Evolutionary conservation across 2,797 vertebrate genomes (phyloP).

Genomic region (Dipus sagitta): DNA sequence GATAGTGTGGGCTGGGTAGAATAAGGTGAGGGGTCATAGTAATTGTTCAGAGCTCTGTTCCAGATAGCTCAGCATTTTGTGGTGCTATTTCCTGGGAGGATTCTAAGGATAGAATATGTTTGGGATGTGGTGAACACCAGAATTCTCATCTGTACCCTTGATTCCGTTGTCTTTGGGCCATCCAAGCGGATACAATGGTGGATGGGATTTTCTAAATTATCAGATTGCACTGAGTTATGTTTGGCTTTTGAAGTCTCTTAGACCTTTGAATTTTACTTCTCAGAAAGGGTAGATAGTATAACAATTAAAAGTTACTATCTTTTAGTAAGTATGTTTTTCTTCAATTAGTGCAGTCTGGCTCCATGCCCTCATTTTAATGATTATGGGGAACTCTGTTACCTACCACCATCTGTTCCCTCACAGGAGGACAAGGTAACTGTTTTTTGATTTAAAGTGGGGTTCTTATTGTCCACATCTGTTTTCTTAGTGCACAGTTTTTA

Average conservation of each 20-base stretch:
- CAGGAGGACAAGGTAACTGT: constrained; percentile 55
- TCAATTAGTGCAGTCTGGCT: constrained; percentile 69
- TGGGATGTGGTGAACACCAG: not conserved
- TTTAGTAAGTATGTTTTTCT: constrained; percentile 71
- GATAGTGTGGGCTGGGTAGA: not conserved
- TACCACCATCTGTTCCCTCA: constrained; percentile 69
- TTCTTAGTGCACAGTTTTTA: constrained; percentile 66
- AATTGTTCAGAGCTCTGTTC: not conserved
- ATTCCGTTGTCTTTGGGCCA: not conserved
- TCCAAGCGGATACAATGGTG: not conserved
- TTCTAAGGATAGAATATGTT: not conserved
- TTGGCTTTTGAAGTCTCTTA: not conserved
- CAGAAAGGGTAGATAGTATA: constrained; percentile 43
- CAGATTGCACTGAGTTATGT: not conserved
- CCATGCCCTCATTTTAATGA: constrained; percentile 64
- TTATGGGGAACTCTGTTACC: constrained; percentile 61
- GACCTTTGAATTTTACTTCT: constrained; percentile 50
- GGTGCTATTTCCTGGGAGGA: not conserved
- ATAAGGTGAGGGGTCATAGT: not conserved
- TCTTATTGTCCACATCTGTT: constrained; percentile 50
- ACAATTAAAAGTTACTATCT: constrained; percentile 62
- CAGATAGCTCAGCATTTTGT: not conserved
- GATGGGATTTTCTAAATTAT: not conserved
- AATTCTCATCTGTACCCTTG: not conserved
- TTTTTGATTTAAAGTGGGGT: constrained; percentile 69